Percentiles rank a stretch among this genome's conserved stretches.
phyloP scores from a whole-genome alignment of 1,140 invertebrate species.

The Pseudomyrmex dendroicus region DNA sequence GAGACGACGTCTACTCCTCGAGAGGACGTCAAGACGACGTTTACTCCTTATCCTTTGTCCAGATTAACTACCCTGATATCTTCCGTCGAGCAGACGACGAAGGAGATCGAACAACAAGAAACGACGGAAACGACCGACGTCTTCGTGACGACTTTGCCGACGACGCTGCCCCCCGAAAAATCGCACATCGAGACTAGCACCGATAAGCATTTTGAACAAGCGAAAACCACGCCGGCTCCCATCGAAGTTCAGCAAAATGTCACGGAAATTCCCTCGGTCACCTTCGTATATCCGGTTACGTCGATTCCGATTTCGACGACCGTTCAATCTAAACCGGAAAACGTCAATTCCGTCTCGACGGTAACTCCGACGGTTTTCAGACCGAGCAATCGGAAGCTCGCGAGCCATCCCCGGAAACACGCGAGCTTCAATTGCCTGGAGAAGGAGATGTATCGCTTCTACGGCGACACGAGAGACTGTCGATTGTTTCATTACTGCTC shows the following conservation, averaged over 20 bases:
- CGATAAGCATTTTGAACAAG: neutral
- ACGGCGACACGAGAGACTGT: conserved; percentile 86
- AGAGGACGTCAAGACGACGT: conserved; percentile 1
- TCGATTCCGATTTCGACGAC: neutral
- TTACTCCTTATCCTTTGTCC: conserved; percentile 65
- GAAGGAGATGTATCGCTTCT: conserved; percentile 86
- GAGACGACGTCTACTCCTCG: conserved; percentile 57
- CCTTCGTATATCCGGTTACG: neutral
- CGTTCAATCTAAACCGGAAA: neutral
- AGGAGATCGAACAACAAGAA: neutral
- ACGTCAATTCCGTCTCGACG: conserved; percentile 22
- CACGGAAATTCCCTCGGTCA: neutral
- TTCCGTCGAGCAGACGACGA: neutral
- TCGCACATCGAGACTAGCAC: neutral
- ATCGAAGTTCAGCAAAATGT: neutral
- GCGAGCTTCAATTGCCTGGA: conserved; percentile 86
- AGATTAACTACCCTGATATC: conserved; percentile 43
- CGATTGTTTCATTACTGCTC: conserved; percentile 88
- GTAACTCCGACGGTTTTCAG: neutral
- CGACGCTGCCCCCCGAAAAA: neutral
- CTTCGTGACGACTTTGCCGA: neutral
- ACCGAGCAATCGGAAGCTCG: neutral
- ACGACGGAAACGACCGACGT: neutral
- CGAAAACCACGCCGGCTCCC: neutral
- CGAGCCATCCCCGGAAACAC: neutral